Percentiles rank a stretch among this genome's conserved stretches.
Evolutionary conservation across 2,888 invertebrate genomes (phyloP).

Genomic region (Elegia similella): DNA sequence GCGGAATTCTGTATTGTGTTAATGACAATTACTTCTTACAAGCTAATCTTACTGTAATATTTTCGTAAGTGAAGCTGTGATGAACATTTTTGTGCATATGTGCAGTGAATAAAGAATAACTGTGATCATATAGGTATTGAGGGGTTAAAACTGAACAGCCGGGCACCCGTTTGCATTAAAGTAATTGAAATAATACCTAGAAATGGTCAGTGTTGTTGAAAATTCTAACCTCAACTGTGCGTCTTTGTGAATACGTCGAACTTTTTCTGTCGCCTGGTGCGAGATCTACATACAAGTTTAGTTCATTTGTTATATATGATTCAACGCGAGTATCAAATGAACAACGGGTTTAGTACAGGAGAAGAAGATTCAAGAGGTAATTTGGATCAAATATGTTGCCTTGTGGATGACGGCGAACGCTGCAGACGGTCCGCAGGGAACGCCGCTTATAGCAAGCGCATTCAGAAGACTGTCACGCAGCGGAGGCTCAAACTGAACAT

Average conservation of each 20-base stretch:
- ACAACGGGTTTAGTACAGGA: slow-evolving; percentile 95
- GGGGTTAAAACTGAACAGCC: slow-evolving; percentile 35
- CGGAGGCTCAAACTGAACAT: slow-evolving; percentile 93
- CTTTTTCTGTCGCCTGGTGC: slow-evolving; percentile 56
- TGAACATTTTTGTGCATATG: slow-evolving; percentile 53
- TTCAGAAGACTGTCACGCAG: slow-evolving; percentile 97
- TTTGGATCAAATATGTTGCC: slow-evolving; percentile 94
- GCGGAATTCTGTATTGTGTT: background rate
- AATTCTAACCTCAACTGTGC: slow-evolving; percentile 69
- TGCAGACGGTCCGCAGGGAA: slow-evolving; percentile 95
- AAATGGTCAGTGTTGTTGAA: slow-evolving; percentile 62
- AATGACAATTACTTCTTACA: background rate
- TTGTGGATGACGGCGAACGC: slow-evolving; percentile 93
- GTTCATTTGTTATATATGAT: slow-evolving; percentile 77
- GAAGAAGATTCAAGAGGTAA: slow-evolving; percentile 95
- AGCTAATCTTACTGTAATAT: slow-evolving; percentile 14
- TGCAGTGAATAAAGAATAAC: slow-evolving; percentile 53
- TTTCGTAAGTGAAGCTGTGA: slow-evolving; percentile 36
- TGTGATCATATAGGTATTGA: slow-evolving; percentile 31
- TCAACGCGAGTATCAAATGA: slow-evolving; percentile 82
- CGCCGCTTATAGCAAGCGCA: slow-evolving; percentile 97
- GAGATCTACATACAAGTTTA: slow-evolving; percentile 55
- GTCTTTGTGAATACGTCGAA: slow-evolving; percentile 72
- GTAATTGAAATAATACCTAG: slow-evolving; percentile 42
- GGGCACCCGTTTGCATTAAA: slow-evolving; percentile 44